Evolutionary conservation across 2,797 vertebrate species (phyloP).

Genomic region (Heterohyrax brucei): DNA sequence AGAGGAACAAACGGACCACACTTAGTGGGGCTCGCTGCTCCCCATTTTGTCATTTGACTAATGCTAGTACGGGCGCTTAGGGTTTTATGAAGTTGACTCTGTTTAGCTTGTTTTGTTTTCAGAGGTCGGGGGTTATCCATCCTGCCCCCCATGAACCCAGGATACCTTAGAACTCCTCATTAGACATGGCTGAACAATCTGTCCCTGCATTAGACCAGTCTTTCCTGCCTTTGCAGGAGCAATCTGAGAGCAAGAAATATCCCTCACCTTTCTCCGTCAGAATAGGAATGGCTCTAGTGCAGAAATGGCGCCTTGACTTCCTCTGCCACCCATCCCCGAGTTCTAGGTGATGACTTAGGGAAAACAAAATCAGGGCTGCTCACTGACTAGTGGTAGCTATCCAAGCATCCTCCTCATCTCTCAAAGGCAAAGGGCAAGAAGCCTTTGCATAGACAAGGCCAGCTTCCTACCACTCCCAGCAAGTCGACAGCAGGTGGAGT

Average conservation of each 20-base stretch:
- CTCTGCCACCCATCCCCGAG: background rate
- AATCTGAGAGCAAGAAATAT: background rate
- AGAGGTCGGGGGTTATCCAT: background rate
- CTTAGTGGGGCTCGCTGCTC: background rate
- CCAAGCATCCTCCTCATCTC: background rate
- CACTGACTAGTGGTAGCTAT: background rate
- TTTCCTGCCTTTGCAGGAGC: background rate
- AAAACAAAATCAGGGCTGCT: background rate
- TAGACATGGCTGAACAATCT: background rate
- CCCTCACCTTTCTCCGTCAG: background rate
- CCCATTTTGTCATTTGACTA: background rate
- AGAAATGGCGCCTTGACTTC: background rate
- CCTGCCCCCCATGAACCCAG: background rate
- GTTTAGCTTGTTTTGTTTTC: background rate
- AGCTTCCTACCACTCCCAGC: background rate
- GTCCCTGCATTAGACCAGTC: background rate
- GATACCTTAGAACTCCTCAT: background rate
- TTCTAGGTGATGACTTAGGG: background rate
- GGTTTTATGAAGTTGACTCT: background rate
- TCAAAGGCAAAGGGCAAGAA: conserved; percentile 14
- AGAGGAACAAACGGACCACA: background rate
- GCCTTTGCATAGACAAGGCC: background rate
- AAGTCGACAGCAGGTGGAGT: background rate
- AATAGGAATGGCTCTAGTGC: background rate
- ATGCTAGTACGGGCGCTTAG: background rate